Evolutionary conservation across 2,888 invertebrate species (phyloP).

Genomic region (Drosophila paranaensis): DNA sequence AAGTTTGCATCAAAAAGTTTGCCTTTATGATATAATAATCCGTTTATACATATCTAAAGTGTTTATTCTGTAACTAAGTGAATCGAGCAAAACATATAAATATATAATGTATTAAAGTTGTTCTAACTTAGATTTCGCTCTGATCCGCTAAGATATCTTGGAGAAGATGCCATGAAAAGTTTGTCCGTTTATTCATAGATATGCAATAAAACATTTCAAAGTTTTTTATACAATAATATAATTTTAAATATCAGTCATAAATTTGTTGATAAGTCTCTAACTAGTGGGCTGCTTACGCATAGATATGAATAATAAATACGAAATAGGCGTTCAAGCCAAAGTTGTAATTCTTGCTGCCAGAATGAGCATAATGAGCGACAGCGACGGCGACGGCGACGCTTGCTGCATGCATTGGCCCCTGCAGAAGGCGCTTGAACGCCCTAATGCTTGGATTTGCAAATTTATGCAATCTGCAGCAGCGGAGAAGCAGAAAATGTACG

Average conservation of each 20-base stretch:
- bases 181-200: background rate
- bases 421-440: constrained; percentile 15
- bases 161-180: background rate
- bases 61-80: background rate
- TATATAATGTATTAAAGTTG: background rate
- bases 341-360: background rate
- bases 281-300: background rate
- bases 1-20: constrained; percentile 5
- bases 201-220: no score
- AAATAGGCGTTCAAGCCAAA: background rate
- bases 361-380: constrained; percentile 3
- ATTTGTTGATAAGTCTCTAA: background rate
- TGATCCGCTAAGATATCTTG: background rate
- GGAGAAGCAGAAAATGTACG: constrained; percentile 29
- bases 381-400: background rate
- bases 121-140: background rate
- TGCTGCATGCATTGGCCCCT: background rate
- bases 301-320: background rate
- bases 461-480: constrained; percentile 50
- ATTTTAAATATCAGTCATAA: background rate
- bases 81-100: background rate
- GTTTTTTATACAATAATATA: background rate
- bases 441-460: constrained; percentile 36
- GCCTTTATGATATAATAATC: background rate
- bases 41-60: constrained; percentile 5